Base-by-base conservation (phyloP, 2,113 vertebrate species). In the Catharus bicknelli region DNA sequence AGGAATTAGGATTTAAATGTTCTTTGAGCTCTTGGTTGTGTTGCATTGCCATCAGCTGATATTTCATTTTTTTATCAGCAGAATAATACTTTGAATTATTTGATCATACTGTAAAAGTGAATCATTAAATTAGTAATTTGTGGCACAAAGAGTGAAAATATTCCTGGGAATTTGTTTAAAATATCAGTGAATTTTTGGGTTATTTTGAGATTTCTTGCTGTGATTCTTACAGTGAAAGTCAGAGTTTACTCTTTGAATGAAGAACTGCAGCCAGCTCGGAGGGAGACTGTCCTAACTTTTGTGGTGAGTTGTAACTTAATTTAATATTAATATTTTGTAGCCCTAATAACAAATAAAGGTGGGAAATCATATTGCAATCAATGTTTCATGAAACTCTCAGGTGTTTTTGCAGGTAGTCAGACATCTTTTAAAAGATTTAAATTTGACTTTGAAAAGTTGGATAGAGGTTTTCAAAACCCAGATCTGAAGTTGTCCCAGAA, bases 181-280 rank as follows among this genome's bases (percentile, higher is more conserved):
- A 61, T 20, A 23, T 29, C 19, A 9, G 8, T 22, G 21, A 76
- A 9, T 26, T 36, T 22, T 73, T 34, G 15, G 15, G 15, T 47
- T 78, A 76, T 32, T 81, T 75, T 61, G 42, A 63, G 53, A 42
- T 83, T 58, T 91, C 13, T 40, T 92, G 50, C 89, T 69, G 38
- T 77, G 70, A 63, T 95, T 91, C 42, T 93, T 96, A 6, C 97
- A 99, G 98, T 99, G 87, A 98, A 98, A 91, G 77, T 99, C 36
- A 97, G 99, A 91, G 98, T 98, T 45, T 99, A 99, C 75, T 99
- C 99, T 45, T 93, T 99, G 94, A 98, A 98, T 93, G 98, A 99
- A 74, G 98, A 99, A 81, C 94, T 99, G 79, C 97, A 94, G 66
- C 98, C 98, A 43, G 98, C 99, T 79, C 96, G 30, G 36, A 97